Percentiles rank a stretch among this genome's conserved stretches.
Evolutionary conservation across 2,113 vertebrate species (phyloP).

Genomic region (Hucho hucho): DNA sequence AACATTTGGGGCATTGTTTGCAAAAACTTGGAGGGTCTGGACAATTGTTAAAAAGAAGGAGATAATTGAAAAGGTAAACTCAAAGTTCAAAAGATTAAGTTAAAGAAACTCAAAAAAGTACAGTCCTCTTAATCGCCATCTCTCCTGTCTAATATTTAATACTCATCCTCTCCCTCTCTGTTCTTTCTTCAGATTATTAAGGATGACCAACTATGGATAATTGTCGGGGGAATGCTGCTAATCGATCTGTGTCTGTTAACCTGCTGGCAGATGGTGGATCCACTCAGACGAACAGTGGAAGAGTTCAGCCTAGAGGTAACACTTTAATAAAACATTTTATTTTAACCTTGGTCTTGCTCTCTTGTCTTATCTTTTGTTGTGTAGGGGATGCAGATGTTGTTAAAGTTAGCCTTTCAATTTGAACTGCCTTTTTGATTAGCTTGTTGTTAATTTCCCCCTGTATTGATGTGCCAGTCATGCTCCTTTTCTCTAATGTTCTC

Average conservation of each 20-base stretch:
- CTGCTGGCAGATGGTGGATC: constrained; percentile 90
- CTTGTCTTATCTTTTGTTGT: too few species aligned
- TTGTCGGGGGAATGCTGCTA: constrained; percentile 78
- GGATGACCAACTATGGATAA: constrained; percentile 78
- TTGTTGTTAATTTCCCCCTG: too few species aligned
- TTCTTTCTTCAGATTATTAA: constrained; percentile 75
- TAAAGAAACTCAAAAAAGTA: background rate
- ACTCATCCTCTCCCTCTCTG: constrained; percentile 30
- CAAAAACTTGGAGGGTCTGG: constrained; percentile 82
- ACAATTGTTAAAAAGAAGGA: constrained; percentile 81
- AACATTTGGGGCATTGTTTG: constrained; percentile 84
- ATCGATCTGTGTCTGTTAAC: constrained; percentile 87
- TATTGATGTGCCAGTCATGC: too few species aligned
- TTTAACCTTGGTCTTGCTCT: too few species aligned
- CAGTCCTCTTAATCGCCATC: background rate
- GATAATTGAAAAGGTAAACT: constrained; percentile 80
- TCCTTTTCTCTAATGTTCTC: too few species aligned
- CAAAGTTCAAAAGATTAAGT: background rate
- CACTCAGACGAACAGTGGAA: constrained; percentile 83
- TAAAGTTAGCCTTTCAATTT: too few species aligned
- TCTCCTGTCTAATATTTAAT: background rate
- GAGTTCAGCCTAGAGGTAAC: constrained; percentile 83
- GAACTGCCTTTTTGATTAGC: too few species aligned
- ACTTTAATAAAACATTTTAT: constrained; percentile 37
- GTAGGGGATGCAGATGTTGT: too few species aligned